Evolutionary conservation across 2,888 invertebrate genomes (phyloP), one percentile per base, ranked within the genome.

Genomic region (Drosophila formosana): DNA sequence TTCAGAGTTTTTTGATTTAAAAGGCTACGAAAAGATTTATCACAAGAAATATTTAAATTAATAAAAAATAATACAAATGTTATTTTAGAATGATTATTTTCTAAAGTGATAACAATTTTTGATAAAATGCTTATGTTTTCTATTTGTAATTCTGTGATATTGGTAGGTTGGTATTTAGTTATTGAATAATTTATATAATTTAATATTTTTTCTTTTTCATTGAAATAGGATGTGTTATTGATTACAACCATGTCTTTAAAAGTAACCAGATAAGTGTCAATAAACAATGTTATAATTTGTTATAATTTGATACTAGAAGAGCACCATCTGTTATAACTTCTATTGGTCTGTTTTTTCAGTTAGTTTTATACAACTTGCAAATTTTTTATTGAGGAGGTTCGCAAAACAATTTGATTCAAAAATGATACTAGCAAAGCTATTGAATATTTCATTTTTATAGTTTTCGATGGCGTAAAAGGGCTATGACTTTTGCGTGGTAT

Each of bases 241-340:
- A 23, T 18, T 4, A 18, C 13, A 3, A 41, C 41, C 4, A 18
- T 23, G 41, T 13, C 0, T 41, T 41, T 8, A 13, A 41, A 41
- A 6, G 41, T 41, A 7, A 18, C 8, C 3, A 6, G 18, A 18
- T 41, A 41, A 23, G 25, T 50, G 32, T 6, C 32, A 18, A 32
- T 34, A 34, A 34, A 6, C 9, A 32, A 50, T 9, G 49, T 34
- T 13, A 32, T 28, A 50, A 32, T 34, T 50, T 32, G 49, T 23
- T 8, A n/a, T n/a, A n/a, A n/a, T 34, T 32, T 9, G 23, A 32
- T 1, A 50, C 32, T 50, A 50, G 18, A 34, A 50, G 32, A 34
- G 49, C 37, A 1, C 51, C 37, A n/a, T 51, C 51, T 25, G 37
- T 51, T 37, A 37, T 37, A 3, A 51, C 37, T 51, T 51, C n/a